Base-by-base conservation (phyloP, 2,797 vertebrate species). In the Luscinia megarhynchos region DNA sequence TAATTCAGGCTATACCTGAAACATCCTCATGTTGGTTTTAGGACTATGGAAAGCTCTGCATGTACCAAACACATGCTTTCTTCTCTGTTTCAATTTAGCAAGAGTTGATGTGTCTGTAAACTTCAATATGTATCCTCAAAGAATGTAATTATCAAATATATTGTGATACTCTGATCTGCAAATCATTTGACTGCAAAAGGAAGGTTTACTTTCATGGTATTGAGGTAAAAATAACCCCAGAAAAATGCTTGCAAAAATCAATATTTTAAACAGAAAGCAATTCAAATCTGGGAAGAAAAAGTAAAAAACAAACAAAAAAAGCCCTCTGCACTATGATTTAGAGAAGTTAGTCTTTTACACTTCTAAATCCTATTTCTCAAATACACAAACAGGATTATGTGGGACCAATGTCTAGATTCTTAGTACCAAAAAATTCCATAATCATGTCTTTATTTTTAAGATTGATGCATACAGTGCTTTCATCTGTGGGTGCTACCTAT, bases 401-500 rank as follows among this genome's bases (percentile, higher is more conserved):
- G 10, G 16, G 10, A 90, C 55, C 53, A 89, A 54, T 41, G 57
- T 53, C 67, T 69, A 79, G 59, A 84, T 34, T 17, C 19, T 79
- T 55, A 63, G 23, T 36, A 79, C 61, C 53, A 87, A 63, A 36
- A 36, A 77, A 91, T 66, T 76, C 83, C 59, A 84, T 50, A 88
- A 76, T 81, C 32, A 29, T 27, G 50, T 68, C 87, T 74, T 87
- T 87, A 70, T 88, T 90, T 94, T 67, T 59, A 91, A 79, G 77
- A 87, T 53, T 69, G 74, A 90, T 5, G 3, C 27, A 50, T 79
- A 55, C 22, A 22, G 63, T 40, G 48, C 88, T 96, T 94, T 96
- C 74, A 95, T 95, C 91, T 88, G 48, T 45, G 29, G 51, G 53
- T 73, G 67, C 59, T 93, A 94, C 88, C 77, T 95, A 73, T 91